Conservation (phyloP, 35 echinoderm and acorn worm genomes). For the Lytechinus pictus region DNA sequence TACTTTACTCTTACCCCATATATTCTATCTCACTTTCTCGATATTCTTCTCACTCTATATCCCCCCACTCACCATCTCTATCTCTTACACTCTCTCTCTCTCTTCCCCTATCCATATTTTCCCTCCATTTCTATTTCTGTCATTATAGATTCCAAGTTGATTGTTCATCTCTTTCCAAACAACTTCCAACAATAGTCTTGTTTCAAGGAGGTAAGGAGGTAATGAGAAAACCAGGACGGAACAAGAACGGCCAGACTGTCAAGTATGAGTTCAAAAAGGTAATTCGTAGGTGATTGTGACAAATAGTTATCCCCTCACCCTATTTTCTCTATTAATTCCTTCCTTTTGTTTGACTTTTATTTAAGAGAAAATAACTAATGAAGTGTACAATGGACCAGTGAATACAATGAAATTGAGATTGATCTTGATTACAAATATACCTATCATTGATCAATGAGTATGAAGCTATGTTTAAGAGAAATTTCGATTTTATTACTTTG, state of each 20-base stretch:
- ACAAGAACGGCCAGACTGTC: slow-evolving; percentile 74
- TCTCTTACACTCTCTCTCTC: not conserved
- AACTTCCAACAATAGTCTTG: slow-evolving; percentile 81
- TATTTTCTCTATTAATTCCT: too few species aligned
- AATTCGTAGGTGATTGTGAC: not conserved
- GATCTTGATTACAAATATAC: too few species aligned
- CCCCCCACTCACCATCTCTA: not conserved
- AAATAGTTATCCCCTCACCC: too few species aligned
- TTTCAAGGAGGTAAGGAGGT: slow-evolving; percentile 88
- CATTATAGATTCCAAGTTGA: slow-evolving; percentile 64
- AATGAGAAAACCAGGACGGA: slow-evolving; percentile 77
- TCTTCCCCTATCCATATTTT: not conserved
- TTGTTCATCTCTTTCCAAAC: slow-evolving; percentile 67
- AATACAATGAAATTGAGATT: too few species aligned
- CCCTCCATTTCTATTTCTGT: not conserved
- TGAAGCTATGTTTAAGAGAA: too few species aligned
- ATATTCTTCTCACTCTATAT: too few species aligned
- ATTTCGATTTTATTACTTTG: too few species aligned
- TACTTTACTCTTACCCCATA: not conserved
- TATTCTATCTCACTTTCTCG: not conserved
- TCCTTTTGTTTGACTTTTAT: too few species aligned
- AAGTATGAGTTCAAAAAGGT: slow-evolving; percentile 83
- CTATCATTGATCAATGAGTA: too few species aligned
- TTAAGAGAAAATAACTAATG: too few species aligned
- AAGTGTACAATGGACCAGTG: too few species aligned